These are phyloP conservation scores for Lycocerus yunnanus DNA, from an alignment of 2,888 invertebrate species.

Conservation along the genomic window DNA sequence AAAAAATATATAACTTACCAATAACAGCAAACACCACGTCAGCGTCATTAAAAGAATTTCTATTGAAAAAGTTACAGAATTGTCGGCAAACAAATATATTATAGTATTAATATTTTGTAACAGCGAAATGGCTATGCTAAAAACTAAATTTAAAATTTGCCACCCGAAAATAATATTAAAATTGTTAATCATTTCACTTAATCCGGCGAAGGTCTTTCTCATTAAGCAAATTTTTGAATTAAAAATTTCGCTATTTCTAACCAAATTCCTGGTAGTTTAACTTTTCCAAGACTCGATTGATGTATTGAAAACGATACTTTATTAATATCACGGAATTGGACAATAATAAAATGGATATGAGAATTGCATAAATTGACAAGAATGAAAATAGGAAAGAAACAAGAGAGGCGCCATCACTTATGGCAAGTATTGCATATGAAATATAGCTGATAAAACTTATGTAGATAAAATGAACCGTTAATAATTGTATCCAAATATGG, in stretches of 20 bases:
- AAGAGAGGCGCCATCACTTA: rapidly evolving
- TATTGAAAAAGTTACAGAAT: background rate
- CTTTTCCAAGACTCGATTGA: background rate
- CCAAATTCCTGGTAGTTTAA: background rate
- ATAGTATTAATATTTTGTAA: background rate
- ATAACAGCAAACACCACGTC: background rate
- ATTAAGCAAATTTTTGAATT: background rate
- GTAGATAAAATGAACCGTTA: background rate
- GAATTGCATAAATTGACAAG: background rate
- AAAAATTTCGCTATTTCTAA: background rate
- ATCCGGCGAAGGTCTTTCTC: background rate
- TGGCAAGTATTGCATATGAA: background rate
- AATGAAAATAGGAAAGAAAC: background rate
- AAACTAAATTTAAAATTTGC: background rate
- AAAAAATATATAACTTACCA: background rate
- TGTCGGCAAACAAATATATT: background rate
- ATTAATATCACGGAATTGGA: background rate
- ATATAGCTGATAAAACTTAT: background rate
- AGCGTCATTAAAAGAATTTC: background rate
- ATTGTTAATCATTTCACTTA: background rate
- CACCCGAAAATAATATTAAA: background rate
- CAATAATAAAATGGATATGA: background rate
- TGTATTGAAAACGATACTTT: background rate
- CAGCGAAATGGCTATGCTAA: background rate
- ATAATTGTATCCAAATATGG: background rate